These are phyloP conservation scores for Spilogale gracilis DNA, from an alignment of 2,113 vertebrate genomes.

Conservation along the genomic window DNA sequence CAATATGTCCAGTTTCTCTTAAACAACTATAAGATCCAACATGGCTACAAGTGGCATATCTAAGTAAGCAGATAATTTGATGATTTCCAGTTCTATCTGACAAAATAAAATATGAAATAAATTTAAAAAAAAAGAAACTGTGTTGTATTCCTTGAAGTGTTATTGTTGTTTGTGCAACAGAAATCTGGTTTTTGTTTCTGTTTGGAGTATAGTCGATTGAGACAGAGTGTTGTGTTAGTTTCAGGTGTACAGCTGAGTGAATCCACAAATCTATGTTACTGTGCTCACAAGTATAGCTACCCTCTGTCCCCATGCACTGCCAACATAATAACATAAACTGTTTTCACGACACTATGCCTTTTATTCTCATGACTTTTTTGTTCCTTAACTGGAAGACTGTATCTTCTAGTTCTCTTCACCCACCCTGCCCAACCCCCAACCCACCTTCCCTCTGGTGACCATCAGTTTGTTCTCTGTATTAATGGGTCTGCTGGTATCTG, in stretches of 20 bases:
- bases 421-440: neutral
- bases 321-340: neutral
- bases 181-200: neutral
- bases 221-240: neutral
- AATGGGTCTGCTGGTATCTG: neutral
- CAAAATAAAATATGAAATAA: neutral
- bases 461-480: neutral
- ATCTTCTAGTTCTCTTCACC: neutral
- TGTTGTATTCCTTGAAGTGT: neutral
- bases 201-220: neutral
- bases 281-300: neutral
- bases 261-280: neutral
- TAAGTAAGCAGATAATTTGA: neutral
- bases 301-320: neutral
- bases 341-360: neutral
- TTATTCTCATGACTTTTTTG: neutral
- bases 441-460: neutral
- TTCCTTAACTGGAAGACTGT: neutral
- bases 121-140: neutral
- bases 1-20: neutral
- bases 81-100: too few species aligned
- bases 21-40: neutral
- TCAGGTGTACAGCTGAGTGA: neutral
- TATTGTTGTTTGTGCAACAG: neutral
- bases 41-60: neutral